Evolutionary conservation across 2,797 vertebrate genomes (phyloP).

Genomic region (Trematomus bernacchii): DNA sequence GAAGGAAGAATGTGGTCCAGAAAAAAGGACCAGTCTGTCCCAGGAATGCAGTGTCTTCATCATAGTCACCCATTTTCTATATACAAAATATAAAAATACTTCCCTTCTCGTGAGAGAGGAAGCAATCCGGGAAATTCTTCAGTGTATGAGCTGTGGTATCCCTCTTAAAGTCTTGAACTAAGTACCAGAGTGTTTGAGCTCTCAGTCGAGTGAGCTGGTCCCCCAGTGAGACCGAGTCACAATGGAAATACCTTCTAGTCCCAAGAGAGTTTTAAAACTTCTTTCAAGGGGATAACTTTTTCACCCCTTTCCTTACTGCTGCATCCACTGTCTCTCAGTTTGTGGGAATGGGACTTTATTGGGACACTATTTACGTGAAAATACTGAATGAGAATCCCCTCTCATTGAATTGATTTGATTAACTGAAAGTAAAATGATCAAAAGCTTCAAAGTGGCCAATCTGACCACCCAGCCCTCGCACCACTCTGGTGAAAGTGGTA

Average conservation of each 20-base stretch:
- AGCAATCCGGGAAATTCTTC: conserved; percentile 33
- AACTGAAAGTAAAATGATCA: conserved; percentile 46
- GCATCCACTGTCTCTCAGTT: neutral
- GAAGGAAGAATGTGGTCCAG: conserved; percentile 88
- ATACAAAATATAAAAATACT: conserved; percentile 1
- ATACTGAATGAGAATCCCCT: conserved; percentile 7
- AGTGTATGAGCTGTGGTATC: conserved; percentile 40
- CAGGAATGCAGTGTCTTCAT: conserved; percentile 86
- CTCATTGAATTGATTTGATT: conserved; percentile 48
- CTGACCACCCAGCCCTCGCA: conserved; percentile 23
- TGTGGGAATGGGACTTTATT: neutral
- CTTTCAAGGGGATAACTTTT: conserved; percentile 25
- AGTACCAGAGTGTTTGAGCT: conserved; percentile 49
- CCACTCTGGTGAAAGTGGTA: conserved; percentile 30
- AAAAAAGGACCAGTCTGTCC: conserved; percentile 90
- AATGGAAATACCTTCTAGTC: conserved; percentile 40
- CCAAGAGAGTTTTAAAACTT: conserved; percentile 41
- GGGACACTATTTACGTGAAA: conserved; percentile 9
- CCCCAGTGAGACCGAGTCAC: conserved; percentile 58
- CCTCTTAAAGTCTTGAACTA: conserved; percentile 43
- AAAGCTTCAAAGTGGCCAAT: conserved; percentile 35
- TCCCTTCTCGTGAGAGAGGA: conserved; percentile 31
- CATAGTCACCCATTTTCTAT: conserved; percentile 87
- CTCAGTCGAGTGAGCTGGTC: conserved; percentile 51
- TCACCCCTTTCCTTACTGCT: neutral